These are phyloP conservation scores for Phengaris alcon DNA, from an alignment of 2,888 invertebrate species.

Conservation along the genomic window DNA sequence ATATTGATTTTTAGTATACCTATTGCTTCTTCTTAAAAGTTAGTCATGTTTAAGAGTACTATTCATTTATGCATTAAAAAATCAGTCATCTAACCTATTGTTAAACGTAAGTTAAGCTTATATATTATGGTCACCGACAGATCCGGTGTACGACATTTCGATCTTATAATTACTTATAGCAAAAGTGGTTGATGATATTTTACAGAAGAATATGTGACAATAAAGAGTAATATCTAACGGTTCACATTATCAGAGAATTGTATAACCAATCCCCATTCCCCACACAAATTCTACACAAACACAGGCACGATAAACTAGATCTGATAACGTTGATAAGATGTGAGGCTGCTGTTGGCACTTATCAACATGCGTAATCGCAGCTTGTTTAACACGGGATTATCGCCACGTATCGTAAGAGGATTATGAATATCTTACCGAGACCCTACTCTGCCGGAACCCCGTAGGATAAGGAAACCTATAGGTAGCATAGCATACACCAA, in stretches of 20 bases:
- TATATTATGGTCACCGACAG: too few relatives aligned
- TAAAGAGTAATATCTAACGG: neutral
- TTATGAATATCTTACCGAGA: constrained; percentile 19
- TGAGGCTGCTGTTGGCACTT: constrained; percentile 25
- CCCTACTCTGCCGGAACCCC: neutral
- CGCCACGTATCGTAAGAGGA: constrained; percentile 2
- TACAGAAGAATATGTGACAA: neutral
- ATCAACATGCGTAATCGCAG: constrained; percentile 18
- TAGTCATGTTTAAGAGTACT: too few relatives aligned
- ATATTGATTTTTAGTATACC: too few relatives aligned
- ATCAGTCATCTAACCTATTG: neutral
- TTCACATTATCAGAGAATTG: neutral
- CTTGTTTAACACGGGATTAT: constrained; percentile 23
- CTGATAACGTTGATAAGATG: constrained; percentile 20
- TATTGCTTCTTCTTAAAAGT: too few relatives aligned
- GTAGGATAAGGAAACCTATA: constrained; percentile 5
- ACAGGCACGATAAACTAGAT: constrained; percentile 18
- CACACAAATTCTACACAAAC: neutral
- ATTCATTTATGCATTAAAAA: too few relatives aligned
- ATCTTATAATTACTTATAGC: too few relatives aligned
- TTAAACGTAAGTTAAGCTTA: too few relatives aligned
- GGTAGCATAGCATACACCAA: neutral
- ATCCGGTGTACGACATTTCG: too few relatives aligned
- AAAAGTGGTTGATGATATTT: too few relatives aligned
- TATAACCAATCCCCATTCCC: neutral